Percentiles rank a stretch among this genome's conserved stretches.
These are phyloP conservation scores for Montipora foliosa DNA, from an alignment of 64 coral and sea anemone species.

Conservation along the genomic window DNA sequence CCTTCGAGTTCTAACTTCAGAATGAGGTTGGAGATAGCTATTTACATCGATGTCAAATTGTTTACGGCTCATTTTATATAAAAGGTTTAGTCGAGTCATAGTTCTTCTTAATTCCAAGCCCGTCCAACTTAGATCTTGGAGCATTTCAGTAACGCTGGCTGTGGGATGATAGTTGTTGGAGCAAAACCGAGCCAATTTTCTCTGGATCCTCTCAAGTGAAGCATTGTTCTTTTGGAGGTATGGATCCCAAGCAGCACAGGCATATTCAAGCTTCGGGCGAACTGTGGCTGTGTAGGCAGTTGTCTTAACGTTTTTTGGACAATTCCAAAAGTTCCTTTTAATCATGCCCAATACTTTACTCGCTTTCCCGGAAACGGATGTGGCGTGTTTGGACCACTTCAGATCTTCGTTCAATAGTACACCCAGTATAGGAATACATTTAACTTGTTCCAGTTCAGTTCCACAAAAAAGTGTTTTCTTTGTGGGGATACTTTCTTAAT, in stretches of 20 bases:
- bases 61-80: conserved; percentile 55
- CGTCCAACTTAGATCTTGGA: conserved; percentile 48
- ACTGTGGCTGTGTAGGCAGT: conserved; percentile 58
- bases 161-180: conserved; percentile 62
- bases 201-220: conserved; percentile 61
- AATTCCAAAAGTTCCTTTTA: conserved; percentile 55
- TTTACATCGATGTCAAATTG: conserved; percentile 23
- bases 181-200: conserved; percentile 63
- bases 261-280: conserved; percentile 75
- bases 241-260: conserved; percentile 58
- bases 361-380: too few species aligned
- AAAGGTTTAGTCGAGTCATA: conserved; percentile 24
- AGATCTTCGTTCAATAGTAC: too few species aligned
- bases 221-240: conserved; percentile 56
- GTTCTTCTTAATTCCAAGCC: conserved; percentile 42
- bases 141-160: conserved; percentile 77
- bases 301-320: conserved; percentile 15
- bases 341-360: not conserved
- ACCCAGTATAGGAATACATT: too few species aligned
- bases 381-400: too few species aligned
- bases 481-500: too few species aligned
- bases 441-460: too few species aligned
- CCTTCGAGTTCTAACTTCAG: conserved; percentile 4
- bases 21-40: not conserved
- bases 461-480: too few species aligned